Conservation (phyloP, 2,888 invertebrate species). For the Octonoba sinensis region DNA sequence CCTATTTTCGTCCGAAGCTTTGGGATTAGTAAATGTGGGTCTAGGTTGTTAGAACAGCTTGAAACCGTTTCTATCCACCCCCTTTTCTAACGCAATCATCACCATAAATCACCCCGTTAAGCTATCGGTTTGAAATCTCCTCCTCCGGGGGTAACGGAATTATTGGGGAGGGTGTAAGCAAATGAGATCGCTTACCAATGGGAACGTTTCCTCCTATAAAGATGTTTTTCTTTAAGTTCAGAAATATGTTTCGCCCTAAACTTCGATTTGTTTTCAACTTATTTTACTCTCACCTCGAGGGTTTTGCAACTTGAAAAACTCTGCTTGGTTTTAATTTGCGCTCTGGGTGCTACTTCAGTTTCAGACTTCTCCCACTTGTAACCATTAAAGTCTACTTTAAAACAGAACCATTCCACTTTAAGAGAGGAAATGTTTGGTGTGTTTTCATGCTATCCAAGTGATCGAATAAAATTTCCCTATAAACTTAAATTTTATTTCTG, state of each 20-base stretch:
- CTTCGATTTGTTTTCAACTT: slow-evolving; percentile 15
- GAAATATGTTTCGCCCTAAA: slow-evolving; percentile 16
- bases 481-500: no score
- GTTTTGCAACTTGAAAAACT: no score
- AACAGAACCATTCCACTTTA: no score
- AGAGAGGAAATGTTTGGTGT: no score
- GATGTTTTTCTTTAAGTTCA: slow-evolving; percentile 10
- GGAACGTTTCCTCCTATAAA: slow-evolving; percentile 36
- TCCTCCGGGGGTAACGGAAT: slow-evolving; percentile 24
- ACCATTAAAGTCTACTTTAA: no score
- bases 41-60: slow-evolving; percentile 49
- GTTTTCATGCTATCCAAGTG: no score
- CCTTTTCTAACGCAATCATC: slow-evolving; percentile 41
- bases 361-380: no score
- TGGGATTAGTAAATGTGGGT: slow-evolving; percentile 46
- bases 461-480: no score
- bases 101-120: slow-evolving; percentile 57
- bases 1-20: slow-evolving; percentile 3
- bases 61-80: slow-evolving; percentile 18
- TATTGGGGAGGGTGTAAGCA: slow-evolving; percentile 38
- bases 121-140: slow-evolving; percentile 54
- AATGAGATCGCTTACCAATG: slow-evolving; percentile 45
- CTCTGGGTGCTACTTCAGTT: no score
- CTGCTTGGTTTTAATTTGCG: no score
- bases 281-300: background rate